These are phyloP conservation scores for Piscicola geometra DNA, from an alignment of 2,888 invertebrate genomes.

Conservation along the genomic window DNA sequence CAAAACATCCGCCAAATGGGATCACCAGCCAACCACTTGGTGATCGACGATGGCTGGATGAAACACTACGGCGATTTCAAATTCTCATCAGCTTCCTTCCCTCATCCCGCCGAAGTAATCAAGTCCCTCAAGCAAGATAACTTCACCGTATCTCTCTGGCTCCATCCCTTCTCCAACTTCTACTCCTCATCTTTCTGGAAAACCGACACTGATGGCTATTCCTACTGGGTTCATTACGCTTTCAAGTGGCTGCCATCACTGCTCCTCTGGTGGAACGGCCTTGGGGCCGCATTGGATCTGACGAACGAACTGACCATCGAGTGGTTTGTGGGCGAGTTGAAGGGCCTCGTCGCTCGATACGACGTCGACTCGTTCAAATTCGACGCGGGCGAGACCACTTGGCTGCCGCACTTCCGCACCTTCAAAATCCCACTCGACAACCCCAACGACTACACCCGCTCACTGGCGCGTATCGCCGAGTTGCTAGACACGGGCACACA, in stretches of 20 bases:
- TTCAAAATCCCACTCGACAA: conserved; percentile 39
- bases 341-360: conserved; percentile 52
- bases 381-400: conserved; percentile 63
- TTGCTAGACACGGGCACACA: conserved; percentile 48
- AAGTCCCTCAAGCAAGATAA: conserved; percentile 55
- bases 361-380: conserved; percentile 80
- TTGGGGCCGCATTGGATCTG: conserved; percentile 67
- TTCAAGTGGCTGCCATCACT: conserved; percentile 41
- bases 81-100: conserved; percentile 69
- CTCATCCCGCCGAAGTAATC: conserved; percentile 59
- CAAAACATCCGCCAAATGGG: conserved; percentile 41
- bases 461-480: conserved; percentile 33
- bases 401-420: conserved; percentile 44
- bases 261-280: conserved; percentile 73
- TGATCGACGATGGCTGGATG: conserved; percentile 81
- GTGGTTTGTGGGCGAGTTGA: conserved; percentile 63
- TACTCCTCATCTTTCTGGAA: conserved; percentile 58
- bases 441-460: conserved; percentile 46
- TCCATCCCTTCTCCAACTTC: conserved; percentile 63
- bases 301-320: conserved; percentile 74
- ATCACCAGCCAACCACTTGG: conserved; percentile 54
- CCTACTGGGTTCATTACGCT: conserved; percentile 5
- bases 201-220: conserved; percentile 17
- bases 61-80: conserved; percentile 75
- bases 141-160: conserved; percentile 74